A percentile compares a stretch with the other conserved stretches of the same genome.
Evolutionary conservation across 1,140 invertebrate genomes (phyloP).

Genomic region (Brachionus sp.): DNA sequence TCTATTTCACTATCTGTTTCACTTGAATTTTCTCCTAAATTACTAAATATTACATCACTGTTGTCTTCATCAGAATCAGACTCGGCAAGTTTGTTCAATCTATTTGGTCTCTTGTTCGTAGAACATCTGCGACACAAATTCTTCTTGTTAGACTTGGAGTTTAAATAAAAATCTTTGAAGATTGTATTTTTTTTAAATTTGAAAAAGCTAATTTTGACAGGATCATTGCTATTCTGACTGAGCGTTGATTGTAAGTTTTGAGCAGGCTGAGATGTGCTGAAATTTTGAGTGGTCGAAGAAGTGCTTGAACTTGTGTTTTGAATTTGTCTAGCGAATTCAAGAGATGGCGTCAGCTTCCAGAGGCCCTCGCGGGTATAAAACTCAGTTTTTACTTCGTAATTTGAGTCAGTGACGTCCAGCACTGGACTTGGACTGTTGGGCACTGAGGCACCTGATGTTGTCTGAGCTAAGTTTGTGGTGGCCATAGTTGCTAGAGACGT

Average conservation of each 20-base stretch:
- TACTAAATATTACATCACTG: conserved; percentile 18
- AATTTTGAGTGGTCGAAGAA: not conserved
- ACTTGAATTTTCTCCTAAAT: not conserved
- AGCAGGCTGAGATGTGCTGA: not conserved
- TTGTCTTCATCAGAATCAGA: not conserved
- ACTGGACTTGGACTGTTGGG: too few species aligned
- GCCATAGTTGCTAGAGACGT: too few species aligned
- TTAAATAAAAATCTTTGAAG: not conserved
- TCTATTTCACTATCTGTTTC: not conserved
- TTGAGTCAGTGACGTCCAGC: too few species aligned
- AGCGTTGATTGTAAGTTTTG: not conserved
- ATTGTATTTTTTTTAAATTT: not conserved
- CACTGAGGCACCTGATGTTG: too few species aligned
- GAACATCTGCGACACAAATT: not conserved
- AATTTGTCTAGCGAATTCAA: not conserved
- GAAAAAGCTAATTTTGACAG: not conserved
- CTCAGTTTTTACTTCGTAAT: not conserved
- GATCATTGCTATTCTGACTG: not conserved
- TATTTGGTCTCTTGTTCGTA: not conserved
- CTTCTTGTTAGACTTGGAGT: not conserved
- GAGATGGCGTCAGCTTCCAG: not conserved
- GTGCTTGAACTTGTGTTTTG: not conserved
- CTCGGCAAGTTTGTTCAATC: not conserved
- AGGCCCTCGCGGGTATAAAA: conserved; percentile 40
- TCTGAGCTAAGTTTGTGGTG: too few species aligned